Evolutionary conservation across 2,888 invertebrate species (phyloP).

Genomic region (Hecatera dysodea): DNA sequence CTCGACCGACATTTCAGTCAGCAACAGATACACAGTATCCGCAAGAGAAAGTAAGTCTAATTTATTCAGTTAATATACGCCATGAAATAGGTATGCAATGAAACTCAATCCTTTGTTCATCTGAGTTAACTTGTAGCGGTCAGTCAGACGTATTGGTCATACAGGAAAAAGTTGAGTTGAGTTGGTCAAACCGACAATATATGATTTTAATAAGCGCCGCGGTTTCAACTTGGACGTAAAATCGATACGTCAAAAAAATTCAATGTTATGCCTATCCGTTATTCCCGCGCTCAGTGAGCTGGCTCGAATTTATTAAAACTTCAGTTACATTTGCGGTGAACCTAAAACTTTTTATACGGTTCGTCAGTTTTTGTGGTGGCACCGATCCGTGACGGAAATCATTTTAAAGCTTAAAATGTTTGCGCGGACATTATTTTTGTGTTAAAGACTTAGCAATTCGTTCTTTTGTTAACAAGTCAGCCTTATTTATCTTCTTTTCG

Average conservation of each 20-base stretch:
- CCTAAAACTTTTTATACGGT: conserved; percentile 56
- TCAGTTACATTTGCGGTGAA: conserved; percentile 50
- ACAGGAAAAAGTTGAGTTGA: neutral
- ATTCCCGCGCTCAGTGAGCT: conserved; percentile 39
- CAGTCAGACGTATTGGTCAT: neutral
- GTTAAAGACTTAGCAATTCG: neutral
- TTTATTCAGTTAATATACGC: too few species aligned
- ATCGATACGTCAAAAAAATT: conserved; percentile 57
- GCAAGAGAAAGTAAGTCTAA: too few species aligned
- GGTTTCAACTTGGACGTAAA: conserved; percentile 35
- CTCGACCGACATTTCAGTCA: too few species aligned
- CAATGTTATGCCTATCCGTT: conserved; percentile 45
- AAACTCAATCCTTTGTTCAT: too few species aligned
- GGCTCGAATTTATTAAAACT: conserved; percentile 56
- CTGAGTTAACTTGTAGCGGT: too few species aligned
- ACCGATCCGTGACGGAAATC: conserved; percentile 41
- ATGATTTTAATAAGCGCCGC: conserved; percentile 21
- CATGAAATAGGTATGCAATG: too few species aligned
- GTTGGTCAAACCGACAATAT: conserved; percentile 1
- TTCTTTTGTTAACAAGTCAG: neutral
- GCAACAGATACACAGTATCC: too few species aligned
- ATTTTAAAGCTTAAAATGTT: conserved; percentile 48
- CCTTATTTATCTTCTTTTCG: neutral
- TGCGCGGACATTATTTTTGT: conserved; percentile 27
- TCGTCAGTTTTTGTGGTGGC: conserved; percentile 51